Conservation (phyloP, 1,140 invertebrate species). For the Camponotus pennsylvanicus region DNA sequence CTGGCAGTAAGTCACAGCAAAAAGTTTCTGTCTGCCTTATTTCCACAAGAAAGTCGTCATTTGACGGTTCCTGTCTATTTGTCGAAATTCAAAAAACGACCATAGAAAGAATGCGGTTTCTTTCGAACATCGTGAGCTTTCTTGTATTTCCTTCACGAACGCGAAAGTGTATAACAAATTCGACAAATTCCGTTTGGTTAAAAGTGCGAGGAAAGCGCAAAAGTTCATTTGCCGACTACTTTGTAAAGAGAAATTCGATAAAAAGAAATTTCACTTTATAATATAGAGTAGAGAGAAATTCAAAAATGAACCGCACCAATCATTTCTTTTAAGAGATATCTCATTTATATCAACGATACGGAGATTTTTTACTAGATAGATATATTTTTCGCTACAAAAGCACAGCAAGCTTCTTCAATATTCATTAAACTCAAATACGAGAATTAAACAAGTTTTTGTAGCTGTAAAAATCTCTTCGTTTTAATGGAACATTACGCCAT, state of each 20-base stretch:
- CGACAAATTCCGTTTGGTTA: slow-evolving; percentile 21
- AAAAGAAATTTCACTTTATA: slow-evolving; percentile 3
- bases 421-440: not conserved
- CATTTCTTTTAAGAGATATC: not conserved
- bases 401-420: not conserved
- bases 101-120: not conserved
- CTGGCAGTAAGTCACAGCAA: not conserved
- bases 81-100: slow-evolving; percentile 25
- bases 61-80: slow-evolving; percentile 11
- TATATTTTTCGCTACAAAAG: not conserved
- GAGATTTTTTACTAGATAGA: not conserved
- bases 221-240: slow-evolving; percentile 12
- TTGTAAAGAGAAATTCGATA: not conserved
- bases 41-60: slow-evolving; percentile 13
- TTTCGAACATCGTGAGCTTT: not conserved
- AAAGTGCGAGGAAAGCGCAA: slow-evolving; percentile 23
- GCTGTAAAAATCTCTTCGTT: not conserved
- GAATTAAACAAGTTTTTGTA: not conserved
- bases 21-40: slow-evolving; percentile 13
- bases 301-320: not conserved
- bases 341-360: not conserved
- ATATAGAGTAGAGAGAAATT: not conserved
- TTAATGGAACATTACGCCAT: not conserved
- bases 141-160: not conserved
- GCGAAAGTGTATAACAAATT: slow-evolving; percentile 18